Percentiles rank a stretch among this genome's conserved stretches.
These are phyloP conservation scores for Maccullochella peelii DNA, from an alignment of 2,113 vertebrate genomes.

Conservation along the genomic window DNA sequence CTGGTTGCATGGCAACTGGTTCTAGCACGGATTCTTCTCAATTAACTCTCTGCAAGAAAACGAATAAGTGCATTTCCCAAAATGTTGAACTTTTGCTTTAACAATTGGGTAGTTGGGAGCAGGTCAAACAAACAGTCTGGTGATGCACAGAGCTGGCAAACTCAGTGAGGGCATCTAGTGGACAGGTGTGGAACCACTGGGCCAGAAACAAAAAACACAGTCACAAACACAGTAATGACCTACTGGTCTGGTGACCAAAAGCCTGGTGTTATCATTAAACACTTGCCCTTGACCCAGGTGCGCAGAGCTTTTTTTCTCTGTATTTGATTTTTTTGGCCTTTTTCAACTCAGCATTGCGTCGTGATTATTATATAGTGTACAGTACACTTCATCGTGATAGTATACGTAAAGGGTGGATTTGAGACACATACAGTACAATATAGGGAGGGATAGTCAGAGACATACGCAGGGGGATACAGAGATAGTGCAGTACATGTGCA, in stretches of 20 bases:
- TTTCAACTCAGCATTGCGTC: neutral
- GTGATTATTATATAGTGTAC: neutral
- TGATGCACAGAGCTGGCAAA: neutral
- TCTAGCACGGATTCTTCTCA: neutral
- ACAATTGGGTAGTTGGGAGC: neutral
- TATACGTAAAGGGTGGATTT: neutral
- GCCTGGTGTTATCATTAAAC: neutral
- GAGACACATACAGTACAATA: neutral
- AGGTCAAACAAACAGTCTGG: neutral
- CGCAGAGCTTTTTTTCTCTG: neutral
- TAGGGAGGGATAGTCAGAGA: neutral
- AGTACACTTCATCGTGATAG: neutral
- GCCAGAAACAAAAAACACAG: neutral
- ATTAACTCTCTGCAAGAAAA: neutral
- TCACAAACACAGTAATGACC: slow-evolving; percentile 1
- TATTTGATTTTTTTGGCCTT: neutral
- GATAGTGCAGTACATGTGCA: slow-evolving; percentile 4
- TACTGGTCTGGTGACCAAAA: neutral
- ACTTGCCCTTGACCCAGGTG: neutral
- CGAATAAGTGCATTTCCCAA: neutral
- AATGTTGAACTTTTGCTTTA: slow-evolving; percentile 1
- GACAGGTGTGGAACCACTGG: slow-evolving; percentile 4
- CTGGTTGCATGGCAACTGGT: slow-evolving; percentile 19
- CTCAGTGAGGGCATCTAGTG: neutral
- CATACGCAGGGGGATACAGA: slow-evolving; percentile 7